Percentiles rank a stretch among this genome's conserved stretches.
Evolutionary conservation across 2,113 vertebrate species (phyloP).

Genomic region (Mastomys coucha): DNA sequence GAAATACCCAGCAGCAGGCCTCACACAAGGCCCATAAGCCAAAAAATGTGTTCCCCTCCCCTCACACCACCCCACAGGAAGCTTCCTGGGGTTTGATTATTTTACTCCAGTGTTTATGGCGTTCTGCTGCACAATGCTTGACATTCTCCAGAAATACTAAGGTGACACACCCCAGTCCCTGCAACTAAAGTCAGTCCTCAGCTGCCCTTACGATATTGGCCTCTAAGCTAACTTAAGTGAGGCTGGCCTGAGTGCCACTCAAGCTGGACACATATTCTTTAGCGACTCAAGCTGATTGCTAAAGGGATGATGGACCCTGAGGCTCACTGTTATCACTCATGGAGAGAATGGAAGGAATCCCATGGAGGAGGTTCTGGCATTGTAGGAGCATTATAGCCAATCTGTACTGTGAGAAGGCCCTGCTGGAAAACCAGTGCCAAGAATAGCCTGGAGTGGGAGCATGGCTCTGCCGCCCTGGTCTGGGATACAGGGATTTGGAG

Average conservation of each 20-base stretch:
- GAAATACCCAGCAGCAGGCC: neutral
- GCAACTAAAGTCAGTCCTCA: neutral
- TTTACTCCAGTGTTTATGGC: neutral
- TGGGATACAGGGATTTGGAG: neutral
- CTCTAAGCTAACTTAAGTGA: neutral
- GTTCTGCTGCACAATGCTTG: neutral
- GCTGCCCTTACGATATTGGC: neutral
- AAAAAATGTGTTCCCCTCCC: neutral
- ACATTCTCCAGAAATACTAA: neutral
- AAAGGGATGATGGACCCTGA: neutral
- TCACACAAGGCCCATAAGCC: neutral
- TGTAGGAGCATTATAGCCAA: neutral
- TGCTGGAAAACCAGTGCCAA: neutral
- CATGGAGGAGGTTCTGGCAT: too few relatives aligned
- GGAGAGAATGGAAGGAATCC: neutral
- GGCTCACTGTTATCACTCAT: neutral
- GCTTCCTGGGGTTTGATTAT: neutral
- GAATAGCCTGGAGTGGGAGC: fast-evolving
- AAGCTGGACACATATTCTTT: neutral
- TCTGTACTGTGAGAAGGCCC: neutral
- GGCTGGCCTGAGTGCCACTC: neutral
- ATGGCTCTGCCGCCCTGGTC: neutral
- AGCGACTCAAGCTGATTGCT: neutral
- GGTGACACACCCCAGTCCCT: neutral
- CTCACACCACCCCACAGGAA: neutral